These are phyloP conservation scores for Chironomus tepperi DNA, from an alignment of 1,140 invertebrate genomes.

Conservation along the genomic window DNA sequence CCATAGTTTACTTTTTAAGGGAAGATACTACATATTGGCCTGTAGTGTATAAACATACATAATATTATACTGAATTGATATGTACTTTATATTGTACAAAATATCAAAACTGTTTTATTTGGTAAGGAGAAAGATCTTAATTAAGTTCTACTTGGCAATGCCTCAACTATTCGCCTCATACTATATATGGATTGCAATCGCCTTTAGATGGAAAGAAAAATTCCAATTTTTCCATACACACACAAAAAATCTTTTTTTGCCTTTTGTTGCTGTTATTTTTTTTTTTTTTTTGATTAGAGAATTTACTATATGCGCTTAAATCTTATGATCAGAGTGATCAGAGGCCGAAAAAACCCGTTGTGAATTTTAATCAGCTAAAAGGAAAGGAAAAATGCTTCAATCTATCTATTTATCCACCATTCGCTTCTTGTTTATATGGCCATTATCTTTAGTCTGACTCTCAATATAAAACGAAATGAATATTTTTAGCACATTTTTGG, in stretches of 20 bases:
- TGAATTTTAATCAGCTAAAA: slow-evolving; percentile 18
- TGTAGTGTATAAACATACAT: slow-evolving; percentile 5
- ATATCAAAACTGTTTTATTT: neutral
- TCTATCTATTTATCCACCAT: neutral
- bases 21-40: neutral
- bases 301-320: neutral
- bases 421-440: slow-evolving; percentile 1
- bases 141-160: neutral
- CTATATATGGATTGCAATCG: neutral
- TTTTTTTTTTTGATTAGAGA: slow-evolving; percentile 17
- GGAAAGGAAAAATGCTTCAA: neutral
- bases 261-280: neutral
- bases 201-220: neutral
- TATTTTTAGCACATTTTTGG: no score
- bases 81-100: neutral
- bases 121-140: slow-evolving; percentile 20
- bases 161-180: neutral
- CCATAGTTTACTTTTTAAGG: slow-evolving; percentile 11
- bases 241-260: neutral
- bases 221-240: neutral
- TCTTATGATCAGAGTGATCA: neutral
- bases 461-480: no score
- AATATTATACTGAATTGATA: slow-evolving; percentile 9
- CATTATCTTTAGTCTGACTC: neutral
- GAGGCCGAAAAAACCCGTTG: slow-evolving; percentile 17